A percentile compares a stretch with the other conserved stretches of the same genome.
These are phyloP conservation scores for Melanotaenia parkinsoni DNA, from an alignment of 2,797 vertebrate species.

Conservation along the genomic window DNA sequence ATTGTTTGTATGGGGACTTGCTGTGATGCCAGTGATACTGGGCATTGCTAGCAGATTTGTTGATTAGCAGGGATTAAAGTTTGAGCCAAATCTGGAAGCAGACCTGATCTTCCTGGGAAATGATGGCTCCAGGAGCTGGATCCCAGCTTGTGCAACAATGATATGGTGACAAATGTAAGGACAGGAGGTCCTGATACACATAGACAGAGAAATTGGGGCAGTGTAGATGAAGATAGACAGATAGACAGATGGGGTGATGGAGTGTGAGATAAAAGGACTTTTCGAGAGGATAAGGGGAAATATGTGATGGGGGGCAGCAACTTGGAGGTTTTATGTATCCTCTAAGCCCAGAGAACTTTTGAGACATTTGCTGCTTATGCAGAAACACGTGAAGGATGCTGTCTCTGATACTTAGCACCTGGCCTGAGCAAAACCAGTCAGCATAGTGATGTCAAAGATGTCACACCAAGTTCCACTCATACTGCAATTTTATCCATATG, in stretches of 20 bases:
- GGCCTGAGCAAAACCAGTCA: slow-evolving; percentile 27
- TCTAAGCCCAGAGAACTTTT: slow-evolving; percentile 68
- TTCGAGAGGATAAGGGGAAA: slow-evolving; percentile 30
- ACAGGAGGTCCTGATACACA: slow-evolving; percentile 26
- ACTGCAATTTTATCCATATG: slow-evolving; percentile 33
- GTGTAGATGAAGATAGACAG: slow-evolving; percentile 10
- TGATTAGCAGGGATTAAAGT: slow-evolving; percentile 77
- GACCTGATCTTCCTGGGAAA: slow-evolving; percentile 54
- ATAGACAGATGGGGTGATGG: slow-evolving; percentile 6
- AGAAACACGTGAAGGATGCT: slow-evolving; percentile 64
- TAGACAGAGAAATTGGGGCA: not conserved
- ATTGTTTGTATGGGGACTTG: slow-evolving; percentile 42
- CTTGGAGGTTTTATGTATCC: slow-evolving; percentile 67
- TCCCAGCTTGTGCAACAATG: slow-evolving; percentile 42
- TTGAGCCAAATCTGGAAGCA: slow-evolving; percentile 59
- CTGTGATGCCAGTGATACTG: slow-evolving; percentile 51
- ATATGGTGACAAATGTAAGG: slow-evolving; percentile 68
- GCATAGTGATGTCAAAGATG: not conserved
- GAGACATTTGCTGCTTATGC: slow-evolving; percentile 73
- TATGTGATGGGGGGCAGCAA: slow-evolving; percentile 23
- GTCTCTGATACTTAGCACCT: slow-evolving; percentile 55
- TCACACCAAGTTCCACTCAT: slow-evolving; percentile 3
- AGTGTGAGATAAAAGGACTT: slow-evolving; percentile 25
- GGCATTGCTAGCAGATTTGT: slow-evolving; percentile 69
- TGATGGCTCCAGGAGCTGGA: slow-evolving; percentile 47